Evolutionary conservation across 1,140 invertebrate genomes (phyloP).

Genomic region (Paraescarpia echinospica): DNA sequence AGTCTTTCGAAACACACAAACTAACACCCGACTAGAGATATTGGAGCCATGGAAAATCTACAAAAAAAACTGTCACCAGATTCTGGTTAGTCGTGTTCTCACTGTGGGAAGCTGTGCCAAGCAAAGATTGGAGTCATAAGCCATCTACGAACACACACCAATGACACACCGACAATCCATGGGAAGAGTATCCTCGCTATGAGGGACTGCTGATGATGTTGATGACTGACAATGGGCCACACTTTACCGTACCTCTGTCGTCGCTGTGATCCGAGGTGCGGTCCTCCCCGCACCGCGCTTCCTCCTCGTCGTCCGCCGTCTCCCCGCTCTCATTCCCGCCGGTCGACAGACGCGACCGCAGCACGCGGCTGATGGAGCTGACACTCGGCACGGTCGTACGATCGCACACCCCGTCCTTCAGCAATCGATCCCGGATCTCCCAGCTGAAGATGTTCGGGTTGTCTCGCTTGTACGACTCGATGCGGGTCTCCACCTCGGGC

Average conservation of each 20-base stretch:
- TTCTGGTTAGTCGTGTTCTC: no score
- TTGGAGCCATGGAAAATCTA: no score
- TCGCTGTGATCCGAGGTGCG: background rate
- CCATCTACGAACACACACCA: no score
- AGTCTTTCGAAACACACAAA: no score
- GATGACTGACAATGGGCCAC: no score
- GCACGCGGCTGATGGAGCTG: conserved; percentile 93
- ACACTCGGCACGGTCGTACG: conserved; percentile 97
- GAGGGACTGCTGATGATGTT: no score
- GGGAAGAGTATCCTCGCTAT: no score
- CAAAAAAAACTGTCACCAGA: no score
- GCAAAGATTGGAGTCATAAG: no score
- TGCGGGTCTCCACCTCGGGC: conserved; percentile 92
- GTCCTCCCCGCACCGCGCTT: background rate
- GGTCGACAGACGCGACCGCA: background rate
- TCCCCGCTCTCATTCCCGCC: background rate
- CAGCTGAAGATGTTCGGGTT: conserved; percentile 99
- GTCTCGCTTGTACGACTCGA: conserved; percentile 96
- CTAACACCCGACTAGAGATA: no score
- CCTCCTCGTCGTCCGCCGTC: background rate
- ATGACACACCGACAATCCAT: no score
- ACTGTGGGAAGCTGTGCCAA: no score
- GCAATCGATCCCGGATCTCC: conserved; percentile 96
- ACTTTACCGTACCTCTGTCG: background rate
- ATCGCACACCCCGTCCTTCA: conserved; percentile 95